Percentiles rank a stretch among this genome's conserved stretches.
These are phyloP conservation scores for Plebejus argus DNA, from an alignment of 2,888 invertebrate species.

Conservation along the genomic window DNA sequence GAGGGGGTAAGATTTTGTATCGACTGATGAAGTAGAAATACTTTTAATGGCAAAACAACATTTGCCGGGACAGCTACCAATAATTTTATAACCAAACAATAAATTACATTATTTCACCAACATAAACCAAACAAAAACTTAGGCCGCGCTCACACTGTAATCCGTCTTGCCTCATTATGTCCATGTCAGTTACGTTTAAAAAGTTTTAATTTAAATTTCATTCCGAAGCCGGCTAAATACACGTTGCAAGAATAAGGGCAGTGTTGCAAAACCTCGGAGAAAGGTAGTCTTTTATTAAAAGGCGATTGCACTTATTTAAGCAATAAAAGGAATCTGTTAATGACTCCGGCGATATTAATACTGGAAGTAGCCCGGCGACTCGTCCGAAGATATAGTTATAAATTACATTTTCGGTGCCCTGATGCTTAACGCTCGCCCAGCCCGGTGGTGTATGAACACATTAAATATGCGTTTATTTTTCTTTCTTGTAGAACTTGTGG, in stretches of 20 bases:
- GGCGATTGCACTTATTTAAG: constrained; percentile 74
- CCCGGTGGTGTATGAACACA: not conserved
- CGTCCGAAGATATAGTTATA: constrained; percentile 73
- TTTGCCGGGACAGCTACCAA: too few species aligned
- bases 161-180: constrained; percentile 17
- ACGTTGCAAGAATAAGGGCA: constrained; percentile 62
- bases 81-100: not conserved
- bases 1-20: too few species aligned
- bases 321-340: constrained; percentile 80
- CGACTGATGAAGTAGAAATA: too few species aligned
- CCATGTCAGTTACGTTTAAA: constrained; percentile 16
- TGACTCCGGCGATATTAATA: constrained; percentile 78
- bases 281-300: constrained; percentile 70
- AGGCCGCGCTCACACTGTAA: not conserved
- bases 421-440: constrained; percentile 31
- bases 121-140: not conserved
- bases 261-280: constrained; percentile 73
- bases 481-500: too few species aligned
- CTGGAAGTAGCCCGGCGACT: constrained; percentile 62
- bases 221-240: constrained; percentile 21
- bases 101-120: not conserved
- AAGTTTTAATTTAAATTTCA: constrained; percentile 22
- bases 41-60: too few species aligned
- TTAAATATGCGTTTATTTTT: not conserved
- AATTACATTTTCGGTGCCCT: constrained; percentile 68